phyloP scores from a whole-genome alignment of 2,113 vertebrate species.

The Clarias magur region DNA sequence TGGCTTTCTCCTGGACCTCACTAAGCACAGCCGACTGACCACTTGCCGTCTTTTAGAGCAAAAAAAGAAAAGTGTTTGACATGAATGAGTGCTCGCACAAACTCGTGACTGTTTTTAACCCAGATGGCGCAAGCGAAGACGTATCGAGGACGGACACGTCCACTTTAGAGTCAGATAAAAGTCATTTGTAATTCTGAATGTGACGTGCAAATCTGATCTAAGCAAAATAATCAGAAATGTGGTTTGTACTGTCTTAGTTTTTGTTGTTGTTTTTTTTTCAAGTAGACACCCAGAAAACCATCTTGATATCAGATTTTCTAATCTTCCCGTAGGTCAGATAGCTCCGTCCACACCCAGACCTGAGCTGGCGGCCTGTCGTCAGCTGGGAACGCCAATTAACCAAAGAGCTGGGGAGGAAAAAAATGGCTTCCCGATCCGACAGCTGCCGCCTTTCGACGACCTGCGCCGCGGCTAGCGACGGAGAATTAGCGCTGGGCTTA shows the following conservation, averaged over 20 bases:
- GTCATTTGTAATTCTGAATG: too few relatives aligned
- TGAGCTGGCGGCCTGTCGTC: constrained; percentile 38
- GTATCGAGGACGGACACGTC: too few relatives aligned
- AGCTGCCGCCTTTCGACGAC: neutral
- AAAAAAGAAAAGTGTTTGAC: too few relatives aligned
- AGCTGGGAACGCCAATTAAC: neutral
- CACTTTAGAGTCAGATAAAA: too few relatives aligned
- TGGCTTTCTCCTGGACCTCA: too few relatives aligned
- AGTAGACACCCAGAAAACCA: neutral
- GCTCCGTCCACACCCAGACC: constrained; percentile 48
- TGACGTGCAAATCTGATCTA: too few relatives aligned
- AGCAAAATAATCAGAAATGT: too few relatives aligned
- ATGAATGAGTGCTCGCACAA: too few relatives aligned
- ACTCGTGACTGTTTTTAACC: too few relatives aligned
- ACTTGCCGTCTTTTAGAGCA: too few relatives aligned
- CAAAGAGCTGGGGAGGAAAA: constrained; percentile 4
- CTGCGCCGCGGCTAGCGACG: neutral
- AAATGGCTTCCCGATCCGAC: constrained; percentile 4
- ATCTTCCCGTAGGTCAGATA: constrained; percentile 44
- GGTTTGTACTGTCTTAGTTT: neutral
- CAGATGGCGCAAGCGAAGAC: too few relatives aligned
- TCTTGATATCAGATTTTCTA: neutral
- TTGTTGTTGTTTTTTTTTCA: neutral
- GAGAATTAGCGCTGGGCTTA: neutral
- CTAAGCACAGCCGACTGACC: too few relatives aligned